These are phyloP conservation scores for Corythornis vintsioides DNA, from an alignment of 2,113 vertebrate genomes.

Conservation along the genomic window DNA sequence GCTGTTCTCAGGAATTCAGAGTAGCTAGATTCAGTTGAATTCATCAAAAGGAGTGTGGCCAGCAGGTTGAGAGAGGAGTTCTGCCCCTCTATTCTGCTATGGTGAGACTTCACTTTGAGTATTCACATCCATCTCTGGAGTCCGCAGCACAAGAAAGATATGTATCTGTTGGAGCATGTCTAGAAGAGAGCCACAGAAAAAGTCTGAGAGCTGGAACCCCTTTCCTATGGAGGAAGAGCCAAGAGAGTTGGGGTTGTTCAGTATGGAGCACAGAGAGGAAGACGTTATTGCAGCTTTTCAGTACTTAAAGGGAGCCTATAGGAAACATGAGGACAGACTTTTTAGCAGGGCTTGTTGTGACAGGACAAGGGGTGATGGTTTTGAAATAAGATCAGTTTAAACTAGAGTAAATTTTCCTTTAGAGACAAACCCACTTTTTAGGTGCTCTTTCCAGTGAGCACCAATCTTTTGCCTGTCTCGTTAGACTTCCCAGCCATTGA, in stretches of 20 bases:
- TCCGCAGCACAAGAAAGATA: neutral
- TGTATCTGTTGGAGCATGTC: neutral
- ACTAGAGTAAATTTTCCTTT: neutral
- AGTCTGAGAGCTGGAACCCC: neutral
- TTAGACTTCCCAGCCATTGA: neutral
- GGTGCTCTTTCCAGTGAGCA: neutral
- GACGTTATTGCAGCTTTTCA: neutral
- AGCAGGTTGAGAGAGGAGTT: neutral
- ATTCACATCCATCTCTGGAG: neutral
- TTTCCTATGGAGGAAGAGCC: neutral
- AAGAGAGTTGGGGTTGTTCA: neutral
- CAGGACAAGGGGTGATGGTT: neutral
- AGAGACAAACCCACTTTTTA: neutral
- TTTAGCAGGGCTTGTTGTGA: neutral
- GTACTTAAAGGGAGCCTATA: neutral
- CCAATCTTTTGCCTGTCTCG: neutral
- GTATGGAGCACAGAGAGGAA: neutral
- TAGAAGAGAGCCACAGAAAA: neutral
- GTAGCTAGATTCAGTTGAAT: neutral
- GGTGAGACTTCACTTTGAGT: neutral
- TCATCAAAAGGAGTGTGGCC: neutral
- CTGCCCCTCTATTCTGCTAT: neutral
- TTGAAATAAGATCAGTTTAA: neutral
- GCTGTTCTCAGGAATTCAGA: neutral
- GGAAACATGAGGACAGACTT: neutral